Percentiles rank a stretch among this genome's conserved stretches.
Conservation (phyloP, 1,140 invertebrate species). For the Protaetia brevitarsis region DNA sequence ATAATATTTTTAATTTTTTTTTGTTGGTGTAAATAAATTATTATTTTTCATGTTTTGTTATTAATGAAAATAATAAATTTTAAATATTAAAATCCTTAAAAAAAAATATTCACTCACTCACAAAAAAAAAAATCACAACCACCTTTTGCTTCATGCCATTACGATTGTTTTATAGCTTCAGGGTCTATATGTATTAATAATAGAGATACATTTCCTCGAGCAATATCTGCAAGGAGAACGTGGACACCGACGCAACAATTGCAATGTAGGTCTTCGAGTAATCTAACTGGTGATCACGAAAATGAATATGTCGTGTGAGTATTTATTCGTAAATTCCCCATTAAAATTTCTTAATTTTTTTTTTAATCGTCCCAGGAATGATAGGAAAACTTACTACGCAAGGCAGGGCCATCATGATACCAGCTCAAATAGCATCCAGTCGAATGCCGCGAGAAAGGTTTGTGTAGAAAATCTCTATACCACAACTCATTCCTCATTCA, state of each 20-base stretch:
- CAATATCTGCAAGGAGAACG: conserved; percentile 34
- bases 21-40: too few relatives aligned
- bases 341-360: conserved; percentile 3
- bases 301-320: conserved; percentile 40
- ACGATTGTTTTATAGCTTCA: conserved; percentile 51
- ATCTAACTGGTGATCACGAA: conserved; percentile 36
- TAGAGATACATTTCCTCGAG: conserved; percentile 47
- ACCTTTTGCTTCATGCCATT: not conserved
- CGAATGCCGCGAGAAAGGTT: conserved; percentile 24
- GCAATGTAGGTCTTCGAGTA: conserved; percentile 39
- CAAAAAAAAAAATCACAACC: too few relatives aligned
- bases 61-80: too few relatives aligned
- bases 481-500: not conserved
- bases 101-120: too few relatives aligned
- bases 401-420: conserved; percentile 29
- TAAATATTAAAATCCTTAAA: too few relatives aligned
- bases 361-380: not conserved
- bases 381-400: conserved; percentile 30
- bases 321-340: conserved; percentile 17
- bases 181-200: conserved; percentile 58
- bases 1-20: too few relatives aligned
- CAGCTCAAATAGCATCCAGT: conserved; percentile 22
- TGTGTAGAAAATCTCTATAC: conserved; percentile 10
- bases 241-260: conserved; percentile 34
- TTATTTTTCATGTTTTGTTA: too few relatives aligned